A percentile compares a stretch with the other conserved stretches of the same genome.
These are phyloP conservation scores for Tethea ocularis DNA, from an alignment of 2,888 invertebrate genomes.

Conservation along the genomic window DNA sequence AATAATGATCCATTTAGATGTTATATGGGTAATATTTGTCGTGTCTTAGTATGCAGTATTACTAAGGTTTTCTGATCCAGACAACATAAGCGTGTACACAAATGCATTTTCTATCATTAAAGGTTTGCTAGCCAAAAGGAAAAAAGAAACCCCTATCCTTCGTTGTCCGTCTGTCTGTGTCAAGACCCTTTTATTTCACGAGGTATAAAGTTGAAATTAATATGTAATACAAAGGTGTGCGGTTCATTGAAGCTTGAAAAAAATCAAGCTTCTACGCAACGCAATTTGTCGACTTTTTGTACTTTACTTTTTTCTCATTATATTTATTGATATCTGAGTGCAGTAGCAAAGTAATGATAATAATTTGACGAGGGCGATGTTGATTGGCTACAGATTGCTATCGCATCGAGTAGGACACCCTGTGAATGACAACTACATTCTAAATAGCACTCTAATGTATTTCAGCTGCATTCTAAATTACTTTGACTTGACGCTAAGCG, in stretches of 20 bases:
- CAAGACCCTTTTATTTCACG: no score
- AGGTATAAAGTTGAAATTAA: no score
- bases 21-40: conserved; percentile 1
- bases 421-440: conserved; percentile 38
- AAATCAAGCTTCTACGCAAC: no score
- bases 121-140: background rate
- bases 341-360: conserved; percentile 9
- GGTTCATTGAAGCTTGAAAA: no score
- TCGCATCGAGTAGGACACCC: conserved; percentile 37
- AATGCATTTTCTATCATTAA: background rate
- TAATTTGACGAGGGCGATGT: conserved; percentile 8
- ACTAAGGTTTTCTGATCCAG: background rate
- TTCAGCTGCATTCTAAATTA: background rate
- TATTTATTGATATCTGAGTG: background rate
- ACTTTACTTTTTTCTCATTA: no score
- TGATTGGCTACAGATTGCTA: conserved; percentile 44
- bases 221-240: no score
- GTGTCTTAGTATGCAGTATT: background rate
- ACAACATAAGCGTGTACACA: background rate
- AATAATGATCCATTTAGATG: background rate
- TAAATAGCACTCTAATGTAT: conserved; percentile 12
- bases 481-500: background rate
- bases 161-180: no score
- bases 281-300: no score
- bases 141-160: no score